Conservation (phyloP, 2,113 vertebrate species). For the Acanthochromis polyacanthus region DNA sequence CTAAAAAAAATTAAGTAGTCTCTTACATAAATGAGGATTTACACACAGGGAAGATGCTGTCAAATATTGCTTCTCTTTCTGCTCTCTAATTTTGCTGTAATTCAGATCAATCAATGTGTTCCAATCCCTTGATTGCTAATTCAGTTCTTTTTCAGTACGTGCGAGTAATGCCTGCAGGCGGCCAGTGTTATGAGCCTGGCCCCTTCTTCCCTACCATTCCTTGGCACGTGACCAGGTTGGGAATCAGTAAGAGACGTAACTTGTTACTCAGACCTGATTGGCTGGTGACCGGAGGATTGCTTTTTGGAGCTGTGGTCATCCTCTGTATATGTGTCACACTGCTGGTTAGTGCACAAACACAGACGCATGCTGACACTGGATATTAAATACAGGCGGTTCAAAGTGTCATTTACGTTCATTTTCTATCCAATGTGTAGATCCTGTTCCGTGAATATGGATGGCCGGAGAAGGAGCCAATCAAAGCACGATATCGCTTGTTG, state of each 20-base stretch:
- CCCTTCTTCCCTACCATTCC: constrained; percentile 87
- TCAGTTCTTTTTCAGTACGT: constrained; percentile 84
- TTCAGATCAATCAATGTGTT: too few species aligned
- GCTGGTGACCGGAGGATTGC: constrained; percentile 81
- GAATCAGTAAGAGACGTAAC: constrained; percentile 81
- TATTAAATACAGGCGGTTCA: background rate
- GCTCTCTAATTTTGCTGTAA: too few species aligned
- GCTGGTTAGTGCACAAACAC: constrained; percentile 80
- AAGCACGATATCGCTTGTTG: constrained; percentile 79
- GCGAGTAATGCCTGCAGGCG: constrained; percentile 86
- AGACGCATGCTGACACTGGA: background rate
- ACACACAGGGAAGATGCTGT: background rate
- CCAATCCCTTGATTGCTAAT: background rate
- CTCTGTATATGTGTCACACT: constrained; percentile 82
- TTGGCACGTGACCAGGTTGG: constrained; percentile 85
- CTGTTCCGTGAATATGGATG: constrained; percentile 86
- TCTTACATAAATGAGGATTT: constrained; percentile 2
- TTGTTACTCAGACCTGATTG: constrained; percentile 86
- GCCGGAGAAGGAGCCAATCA: constrained; percentile 77
- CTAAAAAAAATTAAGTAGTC: too few species aligned
- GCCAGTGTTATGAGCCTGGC: constrained; percentile 87
- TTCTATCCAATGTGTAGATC: constrained; percentile 66
- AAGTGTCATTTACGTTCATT: constrained; percentile 11
- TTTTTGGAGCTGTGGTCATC: constrained; percentile 80
- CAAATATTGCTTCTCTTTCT: too few species aligned